Conservation (phyloP, 2,888 invertebrate species). For the Diaprepes abbreviatus region DNA sequence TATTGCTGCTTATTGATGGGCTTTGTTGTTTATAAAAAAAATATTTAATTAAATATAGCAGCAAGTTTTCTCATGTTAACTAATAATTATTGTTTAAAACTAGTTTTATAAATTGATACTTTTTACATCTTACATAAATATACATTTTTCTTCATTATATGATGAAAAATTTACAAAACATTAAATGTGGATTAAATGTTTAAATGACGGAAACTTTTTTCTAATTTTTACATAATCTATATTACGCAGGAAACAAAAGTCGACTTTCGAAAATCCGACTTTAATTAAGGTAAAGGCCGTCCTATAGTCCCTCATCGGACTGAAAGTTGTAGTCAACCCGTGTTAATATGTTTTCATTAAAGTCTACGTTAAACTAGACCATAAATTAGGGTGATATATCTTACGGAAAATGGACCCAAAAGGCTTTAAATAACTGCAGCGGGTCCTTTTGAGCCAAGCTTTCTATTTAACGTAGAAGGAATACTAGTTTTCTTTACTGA, state of each 20-base stretch:
- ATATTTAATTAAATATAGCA: too few relatives aligned
- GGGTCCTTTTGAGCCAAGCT: neutral
- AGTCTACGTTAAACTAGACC: conserved; percentile 42
- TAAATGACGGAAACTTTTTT: neutral
- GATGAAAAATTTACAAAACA: too few relatives aligned
- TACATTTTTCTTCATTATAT: too few relatives aligned
- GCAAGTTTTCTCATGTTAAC: too few relatives aligned
- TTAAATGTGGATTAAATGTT: neutral
- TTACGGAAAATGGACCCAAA: conserved; percentile 30
- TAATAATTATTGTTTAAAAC: too few relatives aligned
- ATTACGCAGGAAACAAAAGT: neutral
- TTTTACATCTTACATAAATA: too few relatives aligned
- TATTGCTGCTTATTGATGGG: too few relatives aligned
- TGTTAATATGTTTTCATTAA: conserved; percentile 48
- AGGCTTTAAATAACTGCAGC: conserved; percentile 36
- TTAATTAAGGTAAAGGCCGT: conserved; percentile 28
- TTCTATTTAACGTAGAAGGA: too few relatives aligned
- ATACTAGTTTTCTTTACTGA: too few relatives aligned
- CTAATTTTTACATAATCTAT: neutral
- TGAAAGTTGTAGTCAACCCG: conserved; percentile 33
- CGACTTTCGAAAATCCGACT: conserved; percentile 3
- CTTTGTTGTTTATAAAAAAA: too few relatives aligned
- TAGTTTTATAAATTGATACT: too few relatives aligned
- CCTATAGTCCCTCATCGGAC: conserved; percentile 11
- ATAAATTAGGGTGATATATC: conserved; percentile 41